Conservation (phyloP, 1,140 invertebrate genomes). For the Saccostrea cuccullata region DNA sequence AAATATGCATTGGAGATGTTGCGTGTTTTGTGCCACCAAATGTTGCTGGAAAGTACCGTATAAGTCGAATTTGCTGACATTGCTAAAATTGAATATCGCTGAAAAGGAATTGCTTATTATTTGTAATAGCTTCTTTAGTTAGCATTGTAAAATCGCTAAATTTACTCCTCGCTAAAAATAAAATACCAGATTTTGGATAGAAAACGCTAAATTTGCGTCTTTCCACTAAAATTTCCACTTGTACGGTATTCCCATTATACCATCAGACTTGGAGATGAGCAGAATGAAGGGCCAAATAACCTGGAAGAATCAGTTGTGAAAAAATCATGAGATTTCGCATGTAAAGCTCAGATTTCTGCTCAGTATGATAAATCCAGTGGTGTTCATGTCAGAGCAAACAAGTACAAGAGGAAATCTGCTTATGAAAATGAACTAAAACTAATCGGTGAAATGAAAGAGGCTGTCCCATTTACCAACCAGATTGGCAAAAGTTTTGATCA, state of each 20-base stretch:
- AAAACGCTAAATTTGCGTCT: too few species aligned
- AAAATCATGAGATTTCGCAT: neutral
- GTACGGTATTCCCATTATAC: neutral
- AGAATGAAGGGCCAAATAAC: neutral
- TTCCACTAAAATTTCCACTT: too few species aligned
- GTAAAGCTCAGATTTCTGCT: neutral
- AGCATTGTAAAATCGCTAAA: too few species aligned
- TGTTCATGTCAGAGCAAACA: slow-evolving; percentile 4
- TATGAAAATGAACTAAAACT: neutral
- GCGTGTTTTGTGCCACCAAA: slow-evolving; percentile 23
- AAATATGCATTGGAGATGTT: slow-evolving; percentile 42
- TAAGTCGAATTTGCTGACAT: too few species aligned
- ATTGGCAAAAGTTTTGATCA: neutral
- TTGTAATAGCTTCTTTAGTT: too few species aligned
- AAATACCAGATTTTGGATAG: too few species aligned
- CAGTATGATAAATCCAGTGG: neutral
- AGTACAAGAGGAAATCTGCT: neutral
- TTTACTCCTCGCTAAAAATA: too few species aligned
- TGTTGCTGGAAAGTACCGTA: too few species aligned
- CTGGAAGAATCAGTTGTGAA: neutral
- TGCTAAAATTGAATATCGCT: too few species aligned
- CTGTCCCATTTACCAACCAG: neutral
- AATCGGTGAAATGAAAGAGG: neutral
- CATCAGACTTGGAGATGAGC: slow-evolving; percentile 26
- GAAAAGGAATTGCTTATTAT: too few species aligned